phyloP scores from a whole-genome alignment of 2,888 invertebrate species.

The Yponomeuta malinellus region DNA sequence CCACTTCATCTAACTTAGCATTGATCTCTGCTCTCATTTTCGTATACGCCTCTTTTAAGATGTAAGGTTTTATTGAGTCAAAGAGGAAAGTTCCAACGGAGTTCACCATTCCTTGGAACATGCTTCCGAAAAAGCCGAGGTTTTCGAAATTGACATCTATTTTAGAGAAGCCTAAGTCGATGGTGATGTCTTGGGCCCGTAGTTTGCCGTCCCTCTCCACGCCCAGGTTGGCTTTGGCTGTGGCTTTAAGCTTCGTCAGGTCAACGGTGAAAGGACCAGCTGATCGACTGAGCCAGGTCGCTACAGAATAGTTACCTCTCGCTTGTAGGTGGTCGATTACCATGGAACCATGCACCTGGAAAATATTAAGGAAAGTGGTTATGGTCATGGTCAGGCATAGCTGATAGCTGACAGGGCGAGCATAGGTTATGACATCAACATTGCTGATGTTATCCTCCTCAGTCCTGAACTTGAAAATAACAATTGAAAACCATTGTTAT shows the following conservation, averaged over 20 bases:
- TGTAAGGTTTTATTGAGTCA: constrained; percentile 90
- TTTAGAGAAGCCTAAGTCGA: constrained; percentile 85
- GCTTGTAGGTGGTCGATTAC: constrained; percentile 82
- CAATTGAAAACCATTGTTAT: too few species aligned
- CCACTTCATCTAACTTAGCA: constrained; percentile 80
- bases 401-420: too few species aligned
- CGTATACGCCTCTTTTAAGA: constrained; percentile 85
- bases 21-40: constrained; percentile 85
- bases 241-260: constrained; percentile 81
- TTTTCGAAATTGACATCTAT: constrained; percentile 90
- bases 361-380: constrained; percentile 18
- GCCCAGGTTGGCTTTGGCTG: constrained; percentile 81
- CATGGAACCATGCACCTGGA: constrained; percentile 82
- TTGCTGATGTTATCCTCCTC: too few species aligned
- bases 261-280: constrained; percentile 87
- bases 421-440: too few species aligned
- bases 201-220: constrained; percentile 85
- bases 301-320: constrained; percentile 84
- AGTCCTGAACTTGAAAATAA: too few species aligned
- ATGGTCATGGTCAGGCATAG: too few species aligned
- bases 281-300: constrained; percentile 81
- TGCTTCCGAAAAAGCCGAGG: constrained; percentile 83
- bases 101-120: constrained; percentile 85
- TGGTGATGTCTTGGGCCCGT: constrained; percentile 84
- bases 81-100: constrained; percentile 88